phyloP scores from a whole-genome alignment of 2,113 vertebrate genomes.

The Hydrolagus affinis region DNA sequence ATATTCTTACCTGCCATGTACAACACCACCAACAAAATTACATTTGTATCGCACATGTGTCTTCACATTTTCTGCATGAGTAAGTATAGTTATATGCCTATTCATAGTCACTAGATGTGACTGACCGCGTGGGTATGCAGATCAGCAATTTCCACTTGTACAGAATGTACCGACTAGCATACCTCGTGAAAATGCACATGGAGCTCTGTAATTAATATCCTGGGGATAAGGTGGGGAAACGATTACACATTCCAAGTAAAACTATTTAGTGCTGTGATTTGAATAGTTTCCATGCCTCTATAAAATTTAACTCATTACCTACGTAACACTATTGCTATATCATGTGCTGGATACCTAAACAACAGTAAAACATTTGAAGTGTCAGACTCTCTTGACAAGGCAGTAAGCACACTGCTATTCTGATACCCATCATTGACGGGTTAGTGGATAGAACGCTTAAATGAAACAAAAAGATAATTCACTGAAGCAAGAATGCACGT shows the following conservation, averaged over 20 bases:
- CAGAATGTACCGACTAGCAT: slow-evolving; percentile 8
- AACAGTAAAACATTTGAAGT: not conserved
- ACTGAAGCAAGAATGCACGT: too few relatives aligned
- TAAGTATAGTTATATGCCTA: not conserved
- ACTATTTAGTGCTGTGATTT: not conserved
- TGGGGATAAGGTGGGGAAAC: not conserved
- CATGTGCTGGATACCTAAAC: not conserved
- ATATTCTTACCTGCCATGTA: too few relatives aligned
- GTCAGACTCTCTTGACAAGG: not conserved
- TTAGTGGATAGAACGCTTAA: not conserved
- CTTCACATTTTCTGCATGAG: not conserved
- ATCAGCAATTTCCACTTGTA: not conserved
- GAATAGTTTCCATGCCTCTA: not conserved
- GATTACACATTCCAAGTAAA: not conserved
- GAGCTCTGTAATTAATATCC: slow-evolving; percentile 5
- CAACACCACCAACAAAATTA: too few relatives aligned
- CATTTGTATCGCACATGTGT: too few relatives aligned
- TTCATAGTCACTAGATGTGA: not conserved
- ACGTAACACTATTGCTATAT: not conserved
- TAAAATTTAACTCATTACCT: not conserved
- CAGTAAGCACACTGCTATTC: not conserved
- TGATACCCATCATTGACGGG: not conserved
- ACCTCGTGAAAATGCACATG: slow-evolving; percentile 12
- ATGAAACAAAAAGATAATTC: not conserved
- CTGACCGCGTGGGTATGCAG: not conserved